These are phyloP conservation scores for Platyscapa corneri DNA, from an alignment of 1,140 invertebrate genomes.

Conservation along the genomic window DNA sequence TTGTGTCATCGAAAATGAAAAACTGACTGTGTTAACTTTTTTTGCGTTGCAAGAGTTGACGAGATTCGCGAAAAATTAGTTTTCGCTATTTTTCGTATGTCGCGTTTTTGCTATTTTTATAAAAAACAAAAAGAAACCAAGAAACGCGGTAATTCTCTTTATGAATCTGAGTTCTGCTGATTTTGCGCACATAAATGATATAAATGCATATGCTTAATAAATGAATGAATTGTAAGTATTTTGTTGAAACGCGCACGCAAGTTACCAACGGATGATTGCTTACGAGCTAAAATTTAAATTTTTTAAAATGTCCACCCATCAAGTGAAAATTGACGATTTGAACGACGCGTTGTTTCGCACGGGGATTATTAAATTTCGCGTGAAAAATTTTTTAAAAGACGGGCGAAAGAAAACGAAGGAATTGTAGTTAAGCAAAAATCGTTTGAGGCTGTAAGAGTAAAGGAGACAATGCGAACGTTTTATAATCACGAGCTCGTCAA, in stretches of 20 bases:
- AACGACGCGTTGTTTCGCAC: not conserved
- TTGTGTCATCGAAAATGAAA: conserved; percentile 35
- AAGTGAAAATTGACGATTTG: not conserved
- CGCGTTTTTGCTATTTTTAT: conserved; percentile 53
- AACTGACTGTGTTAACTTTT: conserved; percentile 49
- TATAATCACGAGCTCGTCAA: conserved; percentile 51
- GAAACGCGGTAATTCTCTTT: conserved; percentile 34
- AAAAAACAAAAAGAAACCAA: conserved; percentile 36
- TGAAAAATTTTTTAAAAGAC: not conserved
- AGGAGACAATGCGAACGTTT: conserved; percentile 33
- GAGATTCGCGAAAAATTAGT: conserved; percentile 26
- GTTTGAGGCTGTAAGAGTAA: not conserved
- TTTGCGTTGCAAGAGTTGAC: conserved; percentile 31
- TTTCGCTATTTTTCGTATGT: conserved; percentile 46
- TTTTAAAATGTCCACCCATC: conserved; percentile 3
- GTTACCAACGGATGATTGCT: conserved; percentile 32
- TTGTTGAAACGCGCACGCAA: conserved; percentile 21
- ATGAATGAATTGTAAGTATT: conserved; percentile 38
- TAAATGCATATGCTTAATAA: conserved; percentile 45
- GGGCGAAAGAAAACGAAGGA: not conserved
- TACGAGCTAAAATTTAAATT: conserved; percentile 19
- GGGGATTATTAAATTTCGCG: not conserved
- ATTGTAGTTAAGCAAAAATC: not conserved
- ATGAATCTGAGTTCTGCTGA: conserved; percentile 29
- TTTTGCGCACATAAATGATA: conserved; percentile 40